These are phyloP conservation scores for Mugil cephalus DNA, from an alignment of 2,113 vertebrate species.

Conservation along the genomic window DNA sequence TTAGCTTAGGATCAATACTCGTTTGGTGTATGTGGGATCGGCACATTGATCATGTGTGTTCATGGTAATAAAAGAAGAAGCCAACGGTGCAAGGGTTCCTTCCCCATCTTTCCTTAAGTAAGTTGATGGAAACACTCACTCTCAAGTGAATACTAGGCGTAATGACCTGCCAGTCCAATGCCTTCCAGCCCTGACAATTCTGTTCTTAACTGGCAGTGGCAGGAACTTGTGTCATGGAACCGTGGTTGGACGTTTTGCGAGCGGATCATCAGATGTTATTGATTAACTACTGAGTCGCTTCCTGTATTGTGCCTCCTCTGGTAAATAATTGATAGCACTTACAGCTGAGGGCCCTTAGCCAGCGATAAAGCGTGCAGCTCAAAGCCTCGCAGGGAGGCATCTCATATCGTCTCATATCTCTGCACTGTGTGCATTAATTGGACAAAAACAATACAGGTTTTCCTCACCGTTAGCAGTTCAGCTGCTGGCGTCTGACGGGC, in stretches of 20 bases:
- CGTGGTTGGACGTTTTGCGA: conserved; percentile 41
- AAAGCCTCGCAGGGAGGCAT: conserved; percentile 39
- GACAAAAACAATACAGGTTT: conserved; percentile 36
- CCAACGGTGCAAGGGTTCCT: no score
- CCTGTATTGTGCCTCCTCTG: conserved; percentile 74
- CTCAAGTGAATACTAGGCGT: neutral
- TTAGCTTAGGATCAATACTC: neutral
- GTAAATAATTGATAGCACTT: conserved; percentile 80
- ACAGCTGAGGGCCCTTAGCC: conserved; percentile 54
- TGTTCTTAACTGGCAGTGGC: conserved; percentile 43
- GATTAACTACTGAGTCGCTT: conserved; percentile 76
- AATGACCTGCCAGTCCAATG: conserved; percentile 5
- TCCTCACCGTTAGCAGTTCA: conserved; percentile 38
- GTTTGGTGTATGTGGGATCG: no score
- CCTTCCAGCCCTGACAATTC: conserved; percentile 16
- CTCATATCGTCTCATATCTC: conserved; percentile 38
- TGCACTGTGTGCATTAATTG: conserved; percentile 42
- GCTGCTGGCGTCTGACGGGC: neutral
- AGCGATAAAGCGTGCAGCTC: conserved; percentile 58
- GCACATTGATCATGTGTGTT: no score
- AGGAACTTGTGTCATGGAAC: conserved; percentile 47
- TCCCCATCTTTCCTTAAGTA: neutral
- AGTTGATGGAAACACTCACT: neutral
- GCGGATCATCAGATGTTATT: conserved; percentile 69
- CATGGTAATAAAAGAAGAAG: no score